Conservation (phyloP, 2,888 invertebrate species). For the Byasa hedistus region DNA sequence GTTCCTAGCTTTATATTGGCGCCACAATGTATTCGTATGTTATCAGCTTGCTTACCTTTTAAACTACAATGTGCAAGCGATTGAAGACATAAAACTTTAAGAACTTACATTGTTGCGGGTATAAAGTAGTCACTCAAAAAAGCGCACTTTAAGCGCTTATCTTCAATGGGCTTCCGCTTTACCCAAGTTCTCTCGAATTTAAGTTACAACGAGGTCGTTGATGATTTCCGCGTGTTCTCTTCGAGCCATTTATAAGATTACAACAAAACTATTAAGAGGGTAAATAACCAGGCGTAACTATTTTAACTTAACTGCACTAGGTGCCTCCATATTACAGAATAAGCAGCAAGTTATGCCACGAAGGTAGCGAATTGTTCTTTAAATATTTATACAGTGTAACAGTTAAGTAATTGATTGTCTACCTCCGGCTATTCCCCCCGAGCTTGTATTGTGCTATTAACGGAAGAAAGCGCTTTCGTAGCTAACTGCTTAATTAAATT, state of each 20-base stretch:
- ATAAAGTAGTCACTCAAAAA: not conserved
- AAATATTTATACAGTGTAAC: conserved; percentile 39
- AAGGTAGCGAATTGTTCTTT: too few relatives aligned
- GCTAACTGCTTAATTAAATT: conserved; percentile 52
- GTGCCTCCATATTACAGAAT: too few relatives aligned
- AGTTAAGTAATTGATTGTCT: conserved; percentile 68
- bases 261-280: too few relatives aligned
- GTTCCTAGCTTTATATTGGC: conserved; percentile 11
- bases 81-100: conserved; percentile 17
- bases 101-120: conserved; percentile 1
- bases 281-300: too few relatives aligned
- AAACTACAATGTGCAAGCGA: conserved; percentile 12
- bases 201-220: too few relatives aligned
- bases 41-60: not conserved
- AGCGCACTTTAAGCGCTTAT: not conserved
- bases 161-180: too few relatives aligned
- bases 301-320: too few relatives aligned
- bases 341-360: too few relatives aligned
- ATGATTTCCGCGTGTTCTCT: too few relatives aligned
- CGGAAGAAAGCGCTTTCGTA: conserved; percentile 52
- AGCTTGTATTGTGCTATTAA: conserved; percentile 53
- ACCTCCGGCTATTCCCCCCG: conserved; percentile 50
- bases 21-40: conserved; percentile 12
- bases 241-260: too few relatives aligned
- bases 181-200: too few relatives aligned